These are phyloP conservation scores for Resseliella maxima DNA, from an alignment of 2,888 invertebrate genomes.

Conservation along the genomic window DNA sequence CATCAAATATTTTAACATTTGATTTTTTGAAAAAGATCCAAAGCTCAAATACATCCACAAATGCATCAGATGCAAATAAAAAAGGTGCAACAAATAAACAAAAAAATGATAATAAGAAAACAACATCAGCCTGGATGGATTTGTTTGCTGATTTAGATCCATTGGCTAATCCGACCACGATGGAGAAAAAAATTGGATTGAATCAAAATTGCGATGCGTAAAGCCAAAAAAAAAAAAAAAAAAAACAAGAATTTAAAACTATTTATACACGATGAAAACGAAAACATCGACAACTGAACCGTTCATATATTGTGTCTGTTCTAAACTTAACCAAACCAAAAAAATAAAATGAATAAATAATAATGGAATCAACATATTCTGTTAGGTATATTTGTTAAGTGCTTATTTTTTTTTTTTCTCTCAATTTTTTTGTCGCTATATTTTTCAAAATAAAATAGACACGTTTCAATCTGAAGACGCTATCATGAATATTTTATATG, in stretches of 20 bases:
- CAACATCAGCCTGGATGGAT: constrained; percentile 84
- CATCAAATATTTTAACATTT: constrained; percentile 36
- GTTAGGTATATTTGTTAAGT: no score
- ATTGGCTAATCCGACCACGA: constrained; percentile 82
- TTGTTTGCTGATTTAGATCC: constrained; percentile 94
- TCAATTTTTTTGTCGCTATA: neutral
- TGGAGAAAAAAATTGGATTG: constrained; percentile 62
- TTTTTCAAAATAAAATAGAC: neutral
- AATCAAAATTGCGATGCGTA: constrained; percentile 51
- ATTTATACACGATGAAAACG: neutral
- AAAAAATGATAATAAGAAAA: constrained; percentile 69
- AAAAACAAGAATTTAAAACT: neutral
- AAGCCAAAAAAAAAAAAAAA: neutral
- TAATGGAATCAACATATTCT: neutral
- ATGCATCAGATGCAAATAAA: constrained; percentile 7
- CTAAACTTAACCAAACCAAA: neutral
- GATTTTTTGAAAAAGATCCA: constrained; percentile 28
- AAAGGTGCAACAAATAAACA: constrained; percentile 58
- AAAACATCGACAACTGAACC: neutral
- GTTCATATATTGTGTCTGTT: neutral
- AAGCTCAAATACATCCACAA: neutral
- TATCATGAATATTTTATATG: constrained; percentile 1
- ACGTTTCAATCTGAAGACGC: neutral
- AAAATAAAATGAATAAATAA: no score
- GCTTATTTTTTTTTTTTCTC: constrained; percentile 3